Evolutionary conservation across 2,888 invertebrate genomes (phyloP), one percentile per base, ranked within the genome.

Genomic region (Diachrysia chrysitis): DNA sequence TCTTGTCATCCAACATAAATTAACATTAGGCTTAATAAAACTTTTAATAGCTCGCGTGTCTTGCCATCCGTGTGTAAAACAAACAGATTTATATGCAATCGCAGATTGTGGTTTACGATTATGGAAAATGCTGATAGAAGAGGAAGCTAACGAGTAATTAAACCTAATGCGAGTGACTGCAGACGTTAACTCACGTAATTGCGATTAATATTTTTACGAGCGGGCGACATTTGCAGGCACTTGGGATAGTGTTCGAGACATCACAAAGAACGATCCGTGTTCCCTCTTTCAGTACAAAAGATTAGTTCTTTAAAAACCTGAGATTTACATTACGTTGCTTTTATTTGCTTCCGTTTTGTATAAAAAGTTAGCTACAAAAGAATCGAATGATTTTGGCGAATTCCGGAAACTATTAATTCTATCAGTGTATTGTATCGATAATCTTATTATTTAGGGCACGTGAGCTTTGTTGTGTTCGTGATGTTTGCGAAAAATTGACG

Each of bases 91-190:
- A 91, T 89, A 87, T 87, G 78, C 84, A 87, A 89, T 86, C 83
- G 87, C 86, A 90, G 89, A 92, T 93, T 93, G 88, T 87, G 89
- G 85, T 93, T 93, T 93, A 93, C 92, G 93, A 92, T 93, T 91
- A 91, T 92, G 82, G 91, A 83, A 82, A 83, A 87, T 81, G 77
- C 88, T 88, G 89, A 90, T 90, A 90, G 89, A 89, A 87, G 86
- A 79, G 80, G 81, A 87, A 89, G 86, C 85, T 80, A 85, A 85
- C 89, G 87, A 85, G 87, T 88, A 90, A 92, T 91, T 90, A 90
- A 89, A 84, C 78, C 83, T 82, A 85, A 84, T 83, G 77, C 78
- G 78, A 73, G 72, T 72, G 72, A 74, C 78, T 77, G 74, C 74
- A 68, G 67, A 76, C 68, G 71, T 73, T 74, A 68, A 79, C 74